Conservation (phyloP, 1,140 invertebrate species). For the Bombus picipes region DNA sequence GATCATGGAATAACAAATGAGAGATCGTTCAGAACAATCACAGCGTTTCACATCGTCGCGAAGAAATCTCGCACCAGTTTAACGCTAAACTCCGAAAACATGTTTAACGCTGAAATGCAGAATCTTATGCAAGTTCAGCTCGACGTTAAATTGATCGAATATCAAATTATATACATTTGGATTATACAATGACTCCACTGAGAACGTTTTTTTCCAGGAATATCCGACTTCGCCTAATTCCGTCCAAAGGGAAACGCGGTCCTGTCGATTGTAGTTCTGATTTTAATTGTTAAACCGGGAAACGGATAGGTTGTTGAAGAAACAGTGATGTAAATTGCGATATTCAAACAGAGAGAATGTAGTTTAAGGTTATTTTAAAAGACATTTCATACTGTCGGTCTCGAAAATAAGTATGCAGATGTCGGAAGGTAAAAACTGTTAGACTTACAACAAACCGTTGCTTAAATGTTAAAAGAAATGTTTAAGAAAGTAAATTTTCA, state of each 20-base stretch:
- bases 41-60: neutral
- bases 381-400: too few species aligned
- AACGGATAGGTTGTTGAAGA: too few species aligned
- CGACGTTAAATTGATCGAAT: neutral
- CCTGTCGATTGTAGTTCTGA: neutral
- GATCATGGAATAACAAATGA: constrained; percentile 30
- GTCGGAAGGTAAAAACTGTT: too few species aligned
- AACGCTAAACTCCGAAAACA: constrained; percentile 18
- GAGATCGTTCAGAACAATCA: constrained; percentile 10
- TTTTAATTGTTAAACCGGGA: neutral
- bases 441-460: too few species aligned
- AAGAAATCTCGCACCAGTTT: constrained; percentile 4
- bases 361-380: too few species aligned
- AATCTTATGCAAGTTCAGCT: neutral
- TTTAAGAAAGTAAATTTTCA: too few species aligned
- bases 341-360: too few species aligned
- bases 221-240: neutral
- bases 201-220: neutral
- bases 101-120: neutral
- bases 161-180: constrained; percentile 20
- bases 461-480: too few species aligned
- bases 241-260: neutral
- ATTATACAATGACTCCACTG: too few species aligned
- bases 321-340: too few species aligned
- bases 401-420: too few species aligned